These are phyloP conservation scores for Odontophorus gujanensis DNA, from an alignment of 2,113 vertebrate species.

Conservation along the genomic window DNA sequence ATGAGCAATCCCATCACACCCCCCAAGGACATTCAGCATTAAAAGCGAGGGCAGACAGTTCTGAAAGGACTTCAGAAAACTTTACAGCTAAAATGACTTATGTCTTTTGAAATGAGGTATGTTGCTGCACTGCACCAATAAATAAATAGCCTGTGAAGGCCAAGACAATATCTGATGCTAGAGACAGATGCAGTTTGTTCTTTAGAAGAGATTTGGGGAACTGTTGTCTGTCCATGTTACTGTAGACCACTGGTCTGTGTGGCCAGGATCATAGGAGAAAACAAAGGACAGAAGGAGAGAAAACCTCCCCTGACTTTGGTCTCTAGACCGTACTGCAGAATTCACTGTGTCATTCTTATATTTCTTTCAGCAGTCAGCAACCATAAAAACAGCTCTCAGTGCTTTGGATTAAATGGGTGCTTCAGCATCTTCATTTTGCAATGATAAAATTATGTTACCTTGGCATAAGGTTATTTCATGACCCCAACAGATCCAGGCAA, in stretches of 20 bases:
- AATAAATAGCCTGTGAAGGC: conserved; percentile 21
- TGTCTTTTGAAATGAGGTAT: neutral
- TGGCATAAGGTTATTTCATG: neutral
- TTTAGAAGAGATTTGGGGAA: neutral
- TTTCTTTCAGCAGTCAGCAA: neutral
- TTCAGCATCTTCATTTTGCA: neutral
- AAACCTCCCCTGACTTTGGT: neutral
- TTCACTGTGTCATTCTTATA: rapidly evolving
- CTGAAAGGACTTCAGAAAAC: neutral
- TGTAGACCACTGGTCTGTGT: neutral
- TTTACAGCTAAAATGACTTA: neutral
- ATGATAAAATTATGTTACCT: neutral
- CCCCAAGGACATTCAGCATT: neutral
- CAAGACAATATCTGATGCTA: neutral
- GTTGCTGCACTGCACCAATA: neutral
- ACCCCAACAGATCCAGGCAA: neutral
- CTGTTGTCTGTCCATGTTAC: neutral
- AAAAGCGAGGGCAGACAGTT: neutral
- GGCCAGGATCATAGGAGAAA: neutral
- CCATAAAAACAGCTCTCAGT: neutral
- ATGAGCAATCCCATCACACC: neutral
- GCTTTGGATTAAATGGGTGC: neutral
- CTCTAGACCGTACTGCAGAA: neutral
- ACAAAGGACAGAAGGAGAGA: neutral
- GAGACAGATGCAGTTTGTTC: neutral